Percentiles rank a stretch among this genome's conserved stretches.
phyloP scores from a whole-genome alignment of 2,113 vertebrate species.

The Canis aureus region DNA sequence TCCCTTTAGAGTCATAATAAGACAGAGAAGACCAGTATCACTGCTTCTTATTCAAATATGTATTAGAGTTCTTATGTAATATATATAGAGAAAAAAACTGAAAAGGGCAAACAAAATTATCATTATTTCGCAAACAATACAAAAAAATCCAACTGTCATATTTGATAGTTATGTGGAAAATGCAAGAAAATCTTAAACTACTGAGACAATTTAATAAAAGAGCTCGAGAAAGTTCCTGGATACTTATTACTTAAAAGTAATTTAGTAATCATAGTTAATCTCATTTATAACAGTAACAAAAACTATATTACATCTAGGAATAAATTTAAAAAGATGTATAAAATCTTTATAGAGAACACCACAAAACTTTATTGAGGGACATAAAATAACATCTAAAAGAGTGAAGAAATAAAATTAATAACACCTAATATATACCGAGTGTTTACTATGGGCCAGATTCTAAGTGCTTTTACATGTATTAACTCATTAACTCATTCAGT shows the following conservation, averaged over 20 bases:
- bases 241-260: not conserved
- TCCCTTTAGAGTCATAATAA: not conserved
- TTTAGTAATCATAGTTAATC: slow-evolving; percentile 10
- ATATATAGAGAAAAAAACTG: not conserved
- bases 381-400: not conserved
- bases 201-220: not conserved
- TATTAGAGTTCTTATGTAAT: not conserved
- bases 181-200: slow-evolving; percentile 2
- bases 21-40: not conserved
- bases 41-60: not conserved
- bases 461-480: not conserved
- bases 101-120: not conserved
- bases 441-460: not conserved
- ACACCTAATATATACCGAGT: not conserved
- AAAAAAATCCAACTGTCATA: not conserved
- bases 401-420: not conserved
- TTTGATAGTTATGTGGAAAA: not conserved
- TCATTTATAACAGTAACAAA: not conserved
- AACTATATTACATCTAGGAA: not conserved
- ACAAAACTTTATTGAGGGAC: not conserved
- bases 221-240: not conserved
- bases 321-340: not conserved
- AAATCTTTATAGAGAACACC: not conserved
- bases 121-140: not conserved
- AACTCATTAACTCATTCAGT: slow-evolving; percentile 44